Evolutionary conservation across 2,888 invertebrate species (phyloP), one percentile per base, ranked within the genome.

Genomic region (Euclidia mi): DNA sequence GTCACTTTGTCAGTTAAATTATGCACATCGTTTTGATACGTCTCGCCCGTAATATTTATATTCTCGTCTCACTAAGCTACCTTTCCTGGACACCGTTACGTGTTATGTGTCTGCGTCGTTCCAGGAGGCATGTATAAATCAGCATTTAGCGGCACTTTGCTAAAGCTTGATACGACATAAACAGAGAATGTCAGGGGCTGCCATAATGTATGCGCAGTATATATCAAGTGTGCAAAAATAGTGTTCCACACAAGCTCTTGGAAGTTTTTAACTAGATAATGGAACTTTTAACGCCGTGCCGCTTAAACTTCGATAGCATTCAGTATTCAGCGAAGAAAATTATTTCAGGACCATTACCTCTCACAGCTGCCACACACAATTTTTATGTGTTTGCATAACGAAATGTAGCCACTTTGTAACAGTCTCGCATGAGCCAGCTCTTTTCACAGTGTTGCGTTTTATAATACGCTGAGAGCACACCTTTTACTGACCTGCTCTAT

Each of bases 311-410:
- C 82, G 78, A 86, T 85, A 81, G 77, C 75, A 80, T 82, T 82
- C 79, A 77, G 80, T 79, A 81, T 82, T 81, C 81, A 78, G 71
- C 62, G 71, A 77, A 78, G 81, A 82, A 82, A 85, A 89, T 88
- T 88, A 89, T 84, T 84, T 88, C 86, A 64, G 79, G 77, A 63
- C 85, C 89, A 89, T 89, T 89, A 89, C 84, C 84, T 77, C 81
- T 71, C 82, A 68, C 89, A 89, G 85, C 84, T 87, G 87, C 80
- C 83, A 77, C 81, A 78, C 74, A 76, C 72, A 74, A 84, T 78
- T 79, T 82, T 80, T 82, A 79, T 78, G 71, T 75, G 79, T 78
- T 79, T 77, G 79, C 78, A 77, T 79, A 76, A 77, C 71, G 67
- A 62, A 72, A 60, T 63, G 63, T 66, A 64, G 58, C 63, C 50